Conservation (phyloP, 2,797 vertebrate species). For the Champsocephalus esox region DNA sequence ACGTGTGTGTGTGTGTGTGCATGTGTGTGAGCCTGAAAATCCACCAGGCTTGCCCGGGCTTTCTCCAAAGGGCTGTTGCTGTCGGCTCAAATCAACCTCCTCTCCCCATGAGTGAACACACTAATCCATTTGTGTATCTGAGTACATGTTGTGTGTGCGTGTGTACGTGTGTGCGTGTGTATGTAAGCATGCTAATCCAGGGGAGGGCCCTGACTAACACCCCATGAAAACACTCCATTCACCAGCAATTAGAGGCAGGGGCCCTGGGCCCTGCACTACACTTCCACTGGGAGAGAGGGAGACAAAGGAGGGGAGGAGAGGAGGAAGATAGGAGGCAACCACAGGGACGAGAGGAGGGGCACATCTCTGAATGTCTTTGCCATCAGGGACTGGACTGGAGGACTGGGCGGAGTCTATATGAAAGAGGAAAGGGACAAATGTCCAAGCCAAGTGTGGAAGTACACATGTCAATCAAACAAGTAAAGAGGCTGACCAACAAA, state of each 20-base stretch:
- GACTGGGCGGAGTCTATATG: conserved; percentile 18
- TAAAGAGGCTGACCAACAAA: conserved; percentile 16
- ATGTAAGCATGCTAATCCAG: conserved; percentile 89
- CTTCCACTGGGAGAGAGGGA: conserved; percentile 81
- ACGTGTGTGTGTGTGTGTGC: conserved; percentile 29
- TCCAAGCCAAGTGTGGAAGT: conserved; percentile 12
- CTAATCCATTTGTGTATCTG: conserved; percentile 89
- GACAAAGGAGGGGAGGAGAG: conserved; percentile 78
- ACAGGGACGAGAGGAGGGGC: conserved; percentile 63
- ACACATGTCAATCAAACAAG: conserved; percentile 18
- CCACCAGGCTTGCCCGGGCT: conserved; percentile 75
- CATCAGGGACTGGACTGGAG: conserved; percentile 38
- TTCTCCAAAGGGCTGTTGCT: conserved; percentile 87
- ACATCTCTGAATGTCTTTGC: conserved; percentile 43
- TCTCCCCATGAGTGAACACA: conserved; percentile 92
- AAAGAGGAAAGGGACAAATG: conserved; percentile 17
- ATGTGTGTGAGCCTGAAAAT: conserved; percentile 68
- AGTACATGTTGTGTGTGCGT: conserved; percentile 78
- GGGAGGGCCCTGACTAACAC: conserved; percentile 88
- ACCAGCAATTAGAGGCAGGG: conserved; percentile 92
- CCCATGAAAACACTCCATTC: conserved; percentile 95
- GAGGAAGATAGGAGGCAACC: conserved; percentile 64
- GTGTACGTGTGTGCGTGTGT: conserved; percentile 76
- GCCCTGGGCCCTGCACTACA: conserved; percentile 81
- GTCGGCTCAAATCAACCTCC: conserved; percentile 94